Evolutionary conservation across 1,140 invertebrate genomes (phyloP).

Genomic region (Tribolium castaneum): DNA sequence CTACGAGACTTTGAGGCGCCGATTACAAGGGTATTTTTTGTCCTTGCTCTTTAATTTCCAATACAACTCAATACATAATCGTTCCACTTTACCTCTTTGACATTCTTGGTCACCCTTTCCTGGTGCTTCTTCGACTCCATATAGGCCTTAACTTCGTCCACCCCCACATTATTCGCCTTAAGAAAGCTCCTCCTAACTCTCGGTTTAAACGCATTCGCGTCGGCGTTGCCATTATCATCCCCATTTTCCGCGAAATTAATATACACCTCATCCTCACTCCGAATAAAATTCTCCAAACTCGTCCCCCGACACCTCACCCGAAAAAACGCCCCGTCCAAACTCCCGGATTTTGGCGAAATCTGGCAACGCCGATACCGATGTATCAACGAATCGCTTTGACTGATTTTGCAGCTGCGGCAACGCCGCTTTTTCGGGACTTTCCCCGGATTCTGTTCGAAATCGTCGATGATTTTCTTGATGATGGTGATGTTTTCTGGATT

Average conservation of each 20-base stretch:
- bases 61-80: too few relatives aligned
- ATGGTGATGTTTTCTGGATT: slow-evolving; percentile 57
- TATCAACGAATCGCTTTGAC: slow-evolving; percentile 48
- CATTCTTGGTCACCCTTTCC: slow-evolving; percentile 55
- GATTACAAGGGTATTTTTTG: too few relatives aligned
- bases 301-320: not conserved
- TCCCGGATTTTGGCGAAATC: slow-evolving; percentile 13
- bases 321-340: slow-evolving; percentile 2
- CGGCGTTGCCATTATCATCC: slow-evolving; percentile 53
- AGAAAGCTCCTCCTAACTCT: slow-evolving; percentile 11
- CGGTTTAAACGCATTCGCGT: slow-evolving; percentile 48
- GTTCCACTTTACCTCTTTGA: slow-evolving; percentile 56
- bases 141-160: slow-evolving; percentile 52
- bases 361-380: slow-evolving; percentile 39
- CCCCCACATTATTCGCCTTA: slow-evolving; percentile 38
- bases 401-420: slow-evolving; percentile 45
- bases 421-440: slow-evolving; percentile 4
- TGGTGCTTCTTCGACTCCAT: slow-evolving; percentile 54
- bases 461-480: slow-evolving; percentile 58
- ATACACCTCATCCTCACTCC: slow-evolving; percentile 53
- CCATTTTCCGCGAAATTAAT: slow-evolving; percentile 57
- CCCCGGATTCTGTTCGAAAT: slow-evolving; percentile 54
- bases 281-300: slow-evolving; percentile 40
- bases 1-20: too few relatives aligned
- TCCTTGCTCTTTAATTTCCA: too few relatives aligned